Evolutionary conservation across 2,113 vertebrate species (phyloP).

Genomic region (Periophthalmus modestus): DNA sequence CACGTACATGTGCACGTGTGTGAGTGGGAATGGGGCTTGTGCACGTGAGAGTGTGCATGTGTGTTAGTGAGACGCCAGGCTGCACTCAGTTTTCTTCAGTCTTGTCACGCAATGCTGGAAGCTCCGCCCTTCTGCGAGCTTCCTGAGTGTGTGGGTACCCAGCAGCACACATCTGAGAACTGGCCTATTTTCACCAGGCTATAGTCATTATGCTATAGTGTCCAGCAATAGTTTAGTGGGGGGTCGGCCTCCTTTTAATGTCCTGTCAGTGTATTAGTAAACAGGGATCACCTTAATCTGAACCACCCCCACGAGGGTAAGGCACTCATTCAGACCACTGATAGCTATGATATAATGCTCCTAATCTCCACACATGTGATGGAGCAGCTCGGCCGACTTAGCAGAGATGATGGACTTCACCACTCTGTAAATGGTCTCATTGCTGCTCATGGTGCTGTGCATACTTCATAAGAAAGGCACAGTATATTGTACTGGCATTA

Average conservation of each 20-base stretch:
- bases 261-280: slow-evolving; percentile 35
- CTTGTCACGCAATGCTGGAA: slow-evolving; percentile 66
- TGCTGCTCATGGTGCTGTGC: background rate
- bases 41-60: slow-evolving; percentile 15
- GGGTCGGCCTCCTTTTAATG: slow-evolving; percentile 19
- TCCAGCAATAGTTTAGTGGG: background rate
- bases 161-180: slow-evolving; percentile 17
- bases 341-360: slow-evolving; percentile 20
- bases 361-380: slow-evolving; percentile 31
- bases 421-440: background rate
- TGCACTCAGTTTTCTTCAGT: slow-evolving; percentile 61
- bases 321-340: slow-evolving; percentile 2
- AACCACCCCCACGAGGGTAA: slow-evolving; percentile 27
- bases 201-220: slow-evolving; percentile 33
- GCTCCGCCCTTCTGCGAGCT: slow-evolving; percentile 45
- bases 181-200: slow-evolving; percentile 41
- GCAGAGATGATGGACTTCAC: background rate
- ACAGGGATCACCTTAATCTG: slow-evolving; percentile 43
- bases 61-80: slow-evolving; percentile 44
- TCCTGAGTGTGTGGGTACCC: slow-evolving; percentile 39
- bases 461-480: background rate
- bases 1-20: slow-evolving; percentile 1
- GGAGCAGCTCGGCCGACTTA: slow-evolving; percentile 15
- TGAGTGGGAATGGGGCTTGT: slow-evolving; percentile 6
- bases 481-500: background rate